Evolutionary conservation across 2,113 vertebrate species (phyloP).

Genomic region (Nothobranchius furzeri): DNA sequence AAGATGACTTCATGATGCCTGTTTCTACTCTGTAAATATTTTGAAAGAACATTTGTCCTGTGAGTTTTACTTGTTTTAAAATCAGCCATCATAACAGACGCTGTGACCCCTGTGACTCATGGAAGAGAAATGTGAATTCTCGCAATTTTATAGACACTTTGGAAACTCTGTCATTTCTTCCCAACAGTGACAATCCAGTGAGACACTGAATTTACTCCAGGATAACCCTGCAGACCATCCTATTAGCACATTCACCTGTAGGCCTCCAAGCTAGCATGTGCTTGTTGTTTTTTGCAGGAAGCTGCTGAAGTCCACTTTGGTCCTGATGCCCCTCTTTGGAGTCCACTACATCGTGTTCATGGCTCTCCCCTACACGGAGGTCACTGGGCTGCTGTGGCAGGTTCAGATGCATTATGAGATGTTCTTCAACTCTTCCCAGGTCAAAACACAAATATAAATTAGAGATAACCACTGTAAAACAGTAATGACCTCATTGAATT

Average conservation of each 20-base stretch:
- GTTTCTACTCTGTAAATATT: no score
- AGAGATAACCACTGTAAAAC: neutral
- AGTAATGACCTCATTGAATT: neutral
- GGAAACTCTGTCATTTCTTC: no score
- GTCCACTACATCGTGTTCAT: slow-evolving; percentile 87
- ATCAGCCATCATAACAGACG: no score
- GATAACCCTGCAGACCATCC: neutral
- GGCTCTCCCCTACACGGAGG: slow-evolving; percentile 85
- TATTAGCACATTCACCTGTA: neutral
- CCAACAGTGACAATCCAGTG: no score
- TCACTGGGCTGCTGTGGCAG: slow-evolving; percentile 82
- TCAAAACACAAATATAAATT: slow-evolving; percentile 39
- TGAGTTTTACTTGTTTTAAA: no score
- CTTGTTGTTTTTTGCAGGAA: slow-evolving; percentile 70
- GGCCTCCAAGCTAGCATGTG: neutral
- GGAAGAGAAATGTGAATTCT: no score
- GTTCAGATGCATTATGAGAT: slow-evolving; percentile 89
- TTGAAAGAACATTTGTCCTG: no score
- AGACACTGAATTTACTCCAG: neutral
- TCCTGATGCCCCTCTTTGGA: slow-evolving; percentile 86
- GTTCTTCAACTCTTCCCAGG: slow-evolving; percentile 88
- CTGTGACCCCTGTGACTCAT: no score
- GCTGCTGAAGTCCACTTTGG: slow-evolving; percentile 83
- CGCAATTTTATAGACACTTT: no score
- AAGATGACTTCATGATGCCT: no score